These are phyloP conservation scores for Zaprionus camerounensis DNA, from an alignment of 1,140 invertebrate species.

Conservation along the genomic window DNA sequence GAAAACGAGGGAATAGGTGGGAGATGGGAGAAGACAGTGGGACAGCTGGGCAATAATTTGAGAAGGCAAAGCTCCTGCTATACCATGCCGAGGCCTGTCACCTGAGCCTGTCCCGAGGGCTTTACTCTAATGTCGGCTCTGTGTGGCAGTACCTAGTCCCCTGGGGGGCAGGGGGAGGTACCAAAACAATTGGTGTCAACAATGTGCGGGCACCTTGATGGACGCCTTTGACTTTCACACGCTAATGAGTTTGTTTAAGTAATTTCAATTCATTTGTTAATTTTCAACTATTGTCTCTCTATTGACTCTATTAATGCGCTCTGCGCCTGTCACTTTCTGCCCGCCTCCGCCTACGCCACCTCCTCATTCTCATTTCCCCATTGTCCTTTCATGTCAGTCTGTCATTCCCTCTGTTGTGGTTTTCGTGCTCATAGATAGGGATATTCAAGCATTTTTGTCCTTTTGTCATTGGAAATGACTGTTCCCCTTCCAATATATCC, in stretches of 20 bases:
- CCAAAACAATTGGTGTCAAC: slow-evolving; percentile 59
- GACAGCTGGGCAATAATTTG: slow-evolving; percentile 41
- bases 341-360: background rate
- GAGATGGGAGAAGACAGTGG: too few relatives aligned
- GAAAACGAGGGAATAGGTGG: background rate
- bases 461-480: slow-evolving; percentile 52
- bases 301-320: slow-evolving; percentile 74
- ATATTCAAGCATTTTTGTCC: slow-evolving; percentile 42
- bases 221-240: slow-evolving; percentile 61
- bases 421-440: slow-evolving; percentile 57
- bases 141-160: background rate
- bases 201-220: slow-evolving; percentile 51
- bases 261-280: slow-evolving; percentile 82
- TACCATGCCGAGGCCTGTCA: slow-evolving; percentile 9
- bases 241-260: slow-evolving; percentile 82
- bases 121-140: slow-evolving; percentile 18
- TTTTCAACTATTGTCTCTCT: slow-evolving; percentile 79
- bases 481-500: background rate
- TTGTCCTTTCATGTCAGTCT: slow-evolving; percentile 10
- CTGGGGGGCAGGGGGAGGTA: slow-evolving; percentile 18
- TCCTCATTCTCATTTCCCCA: background rate
- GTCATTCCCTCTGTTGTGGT: slow-evolving; percentile 21
- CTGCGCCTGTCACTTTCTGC: slow-evolving; percentile 42
- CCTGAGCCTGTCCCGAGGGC: slow-evolving; percentile 18
- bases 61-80: slow-evolving; percentile 25